Evolutionary conservation across 2,888 invertebrate species (phyloP), one percentile per base, ranked within the genome.

Genomic region (Therioaphis trifolii): DNA sequence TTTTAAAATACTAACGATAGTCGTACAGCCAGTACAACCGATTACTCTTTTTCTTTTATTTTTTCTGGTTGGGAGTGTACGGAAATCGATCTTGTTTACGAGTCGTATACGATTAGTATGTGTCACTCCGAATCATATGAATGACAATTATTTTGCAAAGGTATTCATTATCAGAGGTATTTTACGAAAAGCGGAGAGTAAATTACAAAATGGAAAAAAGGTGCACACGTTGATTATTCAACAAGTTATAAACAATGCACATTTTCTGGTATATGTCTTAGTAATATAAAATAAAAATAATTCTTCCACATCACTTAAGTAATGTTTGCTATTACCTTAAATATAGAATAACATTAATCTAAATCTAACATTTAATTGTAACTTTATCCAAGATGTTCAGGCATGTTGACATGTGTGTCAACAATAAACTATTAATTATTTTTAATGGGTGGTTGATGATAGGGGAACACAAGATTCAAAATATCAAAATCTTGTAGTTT

Each of bases 1-100:
- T 82, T 82, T 82, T 74, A 82, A 40, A 82, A 82, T 46, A 82
- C 74, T 46, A 69, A 79, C 78, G 78, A 69, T 55, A 55, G 14
- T 43, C 68, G 68, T 24, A 78, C 24, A 29, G 12, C n/a, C 29
- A 9, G 1, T 12, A 78, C 40, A 35, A 24, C 21, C 66, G 21
- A 49, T 76, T 49, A 49, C 43, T 24, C 43, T 27, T 61, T 21
- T 76, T 46, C n/a, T 76, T 61, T 27, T 74, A 21, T 52, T n/a
- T 75, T 58, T 75, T 43, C 12, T 68, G 2, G 18, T 46, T 49
- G 24, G 66, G 15, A n/a, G 66, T 40, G 49, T 76, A n/a, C 43
- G 21, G 76, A 21, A 66, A 52, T 68, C 68, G 27, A 66, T 68
- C 68, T 68, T 18, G 21, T 52, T 35, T n/a, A 24, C 68, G 12